Evolutionary conservation across 2,797 vertebrate species (phyloP).

Genomic region (Cuculus canorus): DNA sequence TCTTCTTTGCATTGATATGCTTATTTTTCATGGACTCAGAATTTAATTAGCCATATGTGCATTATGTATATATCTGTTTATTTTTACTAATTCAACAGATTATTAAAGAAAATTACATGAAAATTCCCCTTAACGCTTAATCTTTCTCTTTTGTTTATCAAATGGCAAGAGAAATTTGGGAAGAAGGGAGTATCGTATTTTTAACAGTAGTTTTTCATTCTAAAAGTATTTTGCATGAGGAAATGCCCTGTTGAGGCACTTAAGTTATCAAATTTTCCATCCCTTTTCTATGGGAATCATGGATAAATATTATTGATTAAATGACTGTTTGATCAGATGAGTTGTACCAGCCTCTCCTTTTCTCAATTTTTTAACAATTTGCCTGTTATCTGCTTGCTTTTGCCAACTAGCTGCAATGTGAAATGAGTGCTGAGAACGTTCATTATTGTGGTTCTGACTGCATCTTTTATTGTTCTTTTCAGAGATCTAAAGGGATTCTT

Average conservation of each 20-base stretch:
- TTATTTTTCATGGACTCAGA: neutral
- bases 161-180: neutral
- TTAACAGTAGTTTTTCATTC: conserved; percentile 3
- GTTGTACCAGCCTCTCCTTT: neutral
- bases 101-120: neutral
- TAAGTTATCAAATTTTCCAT: neutral
- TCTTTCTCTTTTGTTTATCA: neutral
- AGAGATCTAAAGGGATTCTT: conserved; percentile 95
- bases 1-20: neutral
- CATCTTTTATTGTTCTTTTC: conserved; percentile 59
- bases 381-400: neutral
- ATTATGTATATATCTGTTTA: neutral
- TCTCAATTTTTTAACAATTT: neutral
- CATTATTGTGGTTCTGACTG: conserved; percentile 19
- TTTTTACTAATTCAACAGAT: neutral
- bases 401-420: neutral
- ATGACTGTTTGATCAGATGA: neutral
- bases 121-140: neutral
- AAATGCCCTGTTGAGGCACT: neutral
- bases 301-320: neutral
- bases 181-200: neutral
- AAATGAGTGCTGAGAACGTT: conserved; percentile 33
- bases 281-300: neutral
- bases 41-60: neutral
- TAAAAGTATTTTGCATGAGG: neutral